A percentile compares a stretch with the other conserved stretches of the same genome.
Conservation (phyloP, 2,113 vertebrate species). For the Pimephales promelas region DNA sequence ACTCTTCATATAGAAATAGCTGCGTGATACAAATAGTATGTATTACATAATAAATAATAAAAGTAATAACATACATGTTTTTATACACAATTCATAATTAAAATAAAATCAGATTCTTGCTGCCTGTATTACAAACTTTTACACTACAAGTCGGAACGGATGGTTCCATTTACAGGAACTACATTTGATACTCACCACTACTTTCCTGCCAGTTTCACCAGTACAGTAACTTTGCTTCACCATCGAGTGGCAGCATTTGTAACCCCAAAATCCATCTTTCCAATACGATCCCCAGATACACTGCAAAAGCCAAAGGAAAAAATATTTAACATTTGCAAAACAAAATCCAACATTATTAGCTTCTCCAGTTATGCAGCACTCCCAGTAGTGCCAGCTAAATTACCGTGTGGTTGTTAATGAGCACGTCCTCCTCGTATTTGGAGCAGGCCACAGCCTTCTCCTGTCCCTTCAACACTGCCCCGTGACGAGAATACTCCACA, state of each 20-base stretch:
- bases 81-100: background rate
- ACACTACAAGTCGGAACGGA: background rate
- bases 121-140: too few species aligned
- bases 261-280: constrained; percentile 95
- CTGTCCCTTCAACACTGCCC: constrained; percentile 93
- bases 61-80: background rate
- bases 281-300: constrained; percentile 97
- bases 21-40: background rate
- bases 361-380: background rate
- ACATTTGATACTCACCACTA: constrained; percentile 74
- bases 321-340: background rate
- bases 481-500: constrained; percentile 94
- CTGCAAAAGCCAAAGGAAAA: constrained; percentile 68
- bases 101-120: too few species aligned
- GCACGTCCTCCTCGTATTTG: constrained; percentile 96
- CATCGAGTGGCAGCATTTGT: constrained; percentile 94
- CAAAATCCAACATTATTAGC: background rate
- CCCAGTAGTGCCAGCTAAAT: constrained; percentile 46
- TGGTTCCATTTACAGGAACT: too few species aligned
- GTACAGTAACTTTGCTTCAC: constrained; percentile 97
- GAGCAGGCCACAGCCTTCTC: constrained; percentile 94
- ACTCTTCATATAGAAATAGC: background rate
- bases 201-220: constrained; percentile 86
- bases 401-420: constrained; percentile 92
- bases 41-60: background rate